Evolutionary conservation across 2,113 vertebrate species (phyloP).

Genomic region (Probosciger aterrimus): DNA sequence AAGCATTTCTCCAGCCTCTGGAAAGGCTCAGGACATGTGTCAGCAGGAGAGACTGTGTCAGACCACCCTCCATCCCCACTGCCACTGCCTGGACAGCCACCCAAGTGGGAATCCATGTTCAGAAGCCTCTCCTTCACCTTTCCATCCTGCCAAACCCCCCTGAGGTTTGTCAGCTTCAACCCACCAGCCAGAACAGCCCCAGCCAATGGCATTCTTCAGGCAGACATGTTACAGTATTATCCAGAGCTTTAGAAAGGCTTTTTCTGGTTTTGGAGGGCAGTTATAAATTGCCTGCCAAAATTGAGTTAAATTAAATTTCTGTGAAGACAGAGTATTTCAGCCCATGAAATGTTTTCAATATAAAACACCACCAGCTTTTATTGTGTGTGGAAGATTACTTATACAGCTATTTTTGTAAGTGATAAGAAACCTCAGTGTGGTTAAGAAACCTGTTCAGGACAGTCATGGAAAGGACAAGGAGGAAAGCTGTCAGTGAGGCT

Average conservation of each 20-base stretch:
- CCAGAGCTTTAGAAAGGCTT: background rate
- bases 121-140: background rate
- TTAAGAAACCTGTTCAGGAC: background rate
- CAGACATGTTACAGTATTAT: background rate
- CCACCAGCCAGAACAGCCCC: background rate
- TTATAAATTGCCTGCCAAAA: background rate
- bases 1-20: background rate
- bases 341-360: background rate
- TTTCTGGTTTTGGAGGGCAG: background rate
- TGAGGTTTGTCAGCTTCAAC: background rate
- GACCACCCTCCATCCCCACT: background rate
- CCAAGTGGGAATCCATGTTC: rapidly evolving
- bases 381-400: background rate
- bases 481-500: background rate
- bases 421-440: background rate
- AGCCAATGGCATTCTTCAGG: background rate
- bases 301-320: background rate
- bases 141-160: background rate
- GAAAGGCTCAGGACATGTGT: background rate
- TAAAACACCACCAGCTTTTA: background rate
- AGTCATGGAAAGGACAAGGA: background rate
- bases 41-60: background rate
- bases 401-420: background rate
- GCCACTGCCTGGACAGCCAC: background rate
- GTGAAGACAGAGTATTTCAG: background rate